Base-by-base conservation (phyloP, 2,888 invertebrate species). In the Agrotis puta region DNA sequence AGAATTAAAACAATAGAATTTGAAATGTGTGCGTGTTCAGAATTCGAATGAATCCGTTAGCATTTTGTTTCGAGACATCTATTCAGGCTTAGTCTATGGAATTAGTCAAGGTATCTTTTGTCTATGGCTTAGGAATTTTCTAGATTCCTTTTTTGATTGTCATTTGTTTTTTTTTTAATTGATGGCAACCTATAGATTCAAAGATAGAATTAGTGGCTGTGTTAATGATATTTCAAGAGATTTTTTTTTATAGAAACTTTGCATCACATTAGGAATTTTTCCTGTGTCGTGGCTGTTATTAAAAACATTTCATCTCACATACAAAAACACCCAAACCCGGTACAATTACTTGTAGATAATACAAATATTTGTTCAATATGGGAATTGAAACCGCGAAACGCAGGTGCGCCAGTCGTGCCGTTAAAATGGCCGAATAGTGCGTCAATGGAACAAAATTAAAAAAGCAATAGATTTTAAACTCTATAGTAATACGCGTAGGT, bases 1-100 rank as follows among this genome's bases (percentile, higher is more conserved):
- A 62, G 66, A 77, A 65, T 39, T 53, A 53, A 70, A 63, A 83
- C 81, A 72, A 77, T 63, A 66, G 77, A 68, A 64, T 83, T 61
- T 56, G 27, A 67, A 77, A 64, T 54, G 69, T 22, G 43, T 67
- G 61, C 77, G 79, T 79, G 83, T 53, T 53, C 27, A 22, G 82
- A 83, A 82, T 80, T 16, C 14, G 33, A 80, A 79, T 81, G 68
- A 79, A 66, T 50, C 56, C 20, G 14, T 56, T 64, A 43, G 51
- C 11, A 57, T 68, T 82, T 70, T 48, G 27, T 56, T 54, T 48
- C 16, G 33, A 58, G 61, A 45, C 51, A 13, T 20, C 48, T 74
- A 61, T 64, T 61, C 11, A 66, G 24, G 27, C 7, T 4, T 16
- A 20, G 9, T 63, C 50, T 56, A 27, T 54, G 50, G 20, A 18